Evolutionary conservation across 2,888 invertebrate species (phyloP), one percentile per base, ranked within the genome.

Genomic region (Caenorhabditis macrosperma): DNA sequence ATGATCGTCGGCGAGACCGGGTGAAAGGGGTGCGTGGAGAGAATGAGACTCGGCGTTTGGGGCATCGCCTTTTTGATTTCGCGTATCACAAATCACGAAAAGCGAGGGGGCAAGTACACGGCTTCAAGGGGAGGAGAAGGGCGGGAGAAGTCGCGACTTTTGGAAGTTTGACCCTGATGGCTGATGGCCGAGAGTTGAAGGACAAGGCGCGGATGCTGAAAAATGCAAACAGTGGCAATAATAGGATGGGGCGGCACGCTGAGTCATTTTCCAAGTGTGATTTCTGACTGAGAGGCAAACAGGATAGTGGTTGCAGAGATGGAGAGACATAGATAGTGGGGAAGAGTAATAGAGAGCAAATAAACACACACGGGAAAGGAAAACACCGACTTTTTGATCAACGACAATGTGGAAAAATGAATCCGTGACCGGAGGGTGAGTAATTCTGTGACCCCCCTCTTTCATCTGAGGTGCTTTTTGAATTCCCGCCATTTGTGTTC

Each of bases 251-350:
- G 57, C 52, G 30, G 9, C 15, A 1, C 38, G 12, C 15, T 38
- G 38, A 38, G 12, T 38, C 38, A 38, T 38, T 22, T 15, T n/a
- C 3, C 22, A 20, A 41, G 26, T 71, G 60, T 61, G 69, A 71
- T 71, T 71, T 71, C 69, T 71, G 69, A 38, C 69, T 35, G 57
- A n/a, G n/a, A n/a, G 68, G 48, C 59, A 57, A 68, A 59, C 33
- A 68, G 20, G 52, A 33, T 7, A 50, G 52, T 35, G 54, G 26
- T 15, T 69, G 68, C 68, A 60, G 17, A 67, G 20, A 35, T 50
- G 38, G 52, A 67, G 46, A 67, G 30, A 67, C 15, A 30, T 54
- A 55, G 20, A 33, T 48, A 22, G 59, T 59, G 26, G 50, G 50
- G 22, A 48, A 22, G 24, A 59, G 2, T 24, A 17, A 22, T 41